Base-by-base conservation (phyloP, 2,113 vertebrate species). In the Thryonomys swinderianus region DNA sequence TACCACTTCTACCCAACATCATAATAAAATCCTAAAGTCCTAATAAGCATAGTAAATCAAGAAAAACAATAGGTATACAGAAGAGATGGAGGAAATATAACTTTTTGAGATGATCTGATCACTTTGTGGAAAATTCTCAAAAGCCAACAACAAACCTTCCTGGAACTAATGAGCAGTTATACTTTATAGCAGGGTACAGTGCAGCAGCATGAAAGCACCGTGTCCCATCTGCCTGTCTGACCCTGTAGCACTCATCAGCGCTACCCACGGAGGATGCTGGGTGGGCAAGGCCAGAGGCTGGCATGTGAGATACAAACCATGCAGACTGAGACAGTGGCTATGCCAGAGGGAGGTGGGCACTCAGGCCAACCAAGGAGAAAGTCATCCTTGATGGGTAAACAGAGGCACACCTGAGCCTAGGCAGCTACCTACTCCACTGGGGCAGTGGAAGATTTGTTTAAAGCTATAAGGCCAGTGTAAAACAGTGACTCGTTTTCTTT, bases 401-500 rank as follows among this genome's bases (percentile, higher is more conserved):
- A n/a, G n/a, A n/a, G n/a, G n/a, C n/a, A n/a, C n/a, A n/a, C n/a
- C n/a, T n/a, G n/a, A n/a, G n/a, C n/a, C n/a, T n/a, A 88, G 76
- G 16, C 67, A 37, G 23, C 48, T 40, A 80, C 27, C 81, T 57
- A 85, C 45, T 85, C 85, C 64, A 62, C 16, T 64, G 30, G 11
- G 10, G 62, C 51, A 1, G 42, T 85, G 73, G 18, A 85, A 95
- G 84, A 67, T n/a, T 82, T 71, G 17, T 45, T 74, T 67, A 74
- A 57, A 62, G 81, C 74, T n/a, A n/a, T n/a, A n/a, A 59, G 90
- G n/a, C n/a, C 34, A 79, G 17, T 66, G 66, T 88, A 94, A 71
- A 88, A 89, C 37, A n/a, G 32, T 42, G 17, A 94, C 30, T 12
- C 30, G 69, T 61, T 86, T 92, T 92, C 57, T 82, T 92, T 96